phyloP scores from a whole-genome alignment of 2,797 vertebrate genomes.

The Decapterus maruadsi region DNA sequence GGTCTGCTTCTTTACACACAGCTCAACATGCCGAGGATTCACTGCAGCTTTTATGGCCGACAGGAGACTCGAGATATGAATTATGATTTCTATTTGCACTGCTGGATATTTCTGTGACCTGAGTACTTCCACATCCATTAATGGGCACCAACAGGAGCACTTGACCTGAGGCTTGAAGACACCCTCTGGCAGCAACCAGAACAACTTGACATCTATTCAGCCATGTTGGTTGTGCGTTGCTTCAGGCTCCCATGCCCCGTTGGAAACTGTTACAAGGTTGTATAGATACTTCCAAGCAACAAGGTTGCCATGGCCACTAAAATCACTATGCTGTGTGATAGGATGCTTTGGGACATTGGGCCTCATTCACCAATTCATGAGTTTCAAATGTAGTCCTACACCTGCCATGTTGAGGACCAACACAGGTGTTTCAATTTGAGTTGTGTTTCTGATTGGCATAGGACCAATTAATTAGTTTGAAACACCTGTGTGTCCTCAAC shows the following conservation, averaged over 20 bases:
- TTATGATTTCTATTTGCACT: constrained; percentile 32
- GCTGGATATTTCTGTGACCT: constrained; percentile 33
- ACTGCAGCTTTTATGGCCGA: constrained; percentile 12
- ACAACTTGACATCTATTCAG: constrained; percentile 59
- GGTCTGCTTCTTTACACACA: not conserved
- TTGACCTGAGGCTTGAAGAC: constrained; percentile 28
- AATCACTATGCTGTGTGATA: constrained; percentile 10
- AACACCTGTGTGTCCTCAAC: no score
- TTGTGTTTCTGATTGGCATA: no score
- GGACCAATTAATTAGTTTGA: no score
- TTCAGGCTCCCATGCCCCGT: not conserved
- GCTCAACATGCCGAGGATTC: not conserved
- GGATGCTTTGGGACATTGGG: constrained; percentile 23
- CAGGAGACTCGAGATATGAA: constrained; percentile 19
- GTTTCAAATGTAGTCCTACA: no score
- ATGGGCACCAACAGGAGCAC: constrained; percentile 13
- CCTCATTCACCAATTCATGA: no score
- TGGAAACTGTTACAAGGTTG: not conserved
- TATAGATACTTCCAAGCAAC: constrained; percentile 44
- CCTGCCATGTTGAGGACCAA: no score
- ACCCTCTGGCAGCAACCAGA: constrained; percentile 12
- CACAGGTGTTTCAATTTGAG: no score
- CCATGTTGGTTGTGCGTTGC: not conserved
- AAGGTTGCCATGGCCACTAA: constrained; percentile 72
- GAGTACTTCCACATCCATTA: constrained; percentile 36